Conservation (phyloP, 2,113 vertebrate genomes). For the Trachemys scripta region DNA sequence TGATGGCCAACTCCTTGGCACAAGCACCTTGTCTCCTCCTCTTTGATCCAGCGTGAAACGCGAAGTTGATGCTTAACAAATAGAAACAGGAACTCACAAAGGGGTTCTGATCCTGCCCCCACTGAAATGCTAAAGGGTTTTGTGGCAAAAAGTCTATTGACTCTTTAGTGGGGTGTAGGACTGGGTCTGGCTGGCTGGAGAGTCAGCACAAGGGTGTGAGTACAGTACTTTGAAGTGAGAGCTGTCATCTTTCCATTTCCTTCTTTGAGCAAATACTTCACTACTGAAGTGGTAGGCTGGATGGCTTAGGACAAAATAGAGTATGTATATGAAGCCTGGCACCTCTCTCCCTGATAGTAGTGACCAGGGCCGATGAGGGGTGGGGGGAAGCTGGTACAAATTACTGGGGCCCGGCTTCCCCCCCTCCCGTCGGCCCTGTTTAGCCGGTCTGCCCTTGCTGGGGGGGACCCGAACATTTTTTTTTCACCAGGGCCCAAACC, state of each 20-base stretch:
- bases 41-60: neutral
- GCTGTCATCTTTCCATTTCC: neutral
- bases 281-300: neutral
- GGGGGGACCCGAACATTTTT: no score
- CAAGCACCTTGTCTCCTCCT: neutral
- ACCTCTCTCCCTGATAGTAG: neutral
- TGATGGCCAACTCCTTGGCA: neutral
- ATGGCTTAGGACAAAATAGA: neutral
- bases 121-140: neutral
- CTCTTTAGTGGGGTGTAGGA: neutral
- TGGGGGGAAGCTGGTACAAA: no score
- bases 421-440: no score
- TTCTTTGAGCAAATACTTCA: neutral
- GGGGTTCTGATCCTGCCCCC: no score
- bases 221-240: neutral
- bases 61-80: rapidly evolving
- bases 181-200: neutral
- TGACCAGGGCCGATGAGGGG: neutral
- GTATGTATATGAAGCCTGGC: neutral
- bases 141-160: neutral
- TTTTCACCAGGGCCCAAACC: no score
- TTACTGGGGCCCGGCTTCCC: no score
- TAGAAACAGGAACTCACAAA: neutral
- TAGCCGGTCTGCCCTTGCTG: no score
- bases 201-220: neutral